Evolutionary conservation across 2,888 invertebrate species (phyloP).

Genomic region (Synergus japonicus): DNA sequence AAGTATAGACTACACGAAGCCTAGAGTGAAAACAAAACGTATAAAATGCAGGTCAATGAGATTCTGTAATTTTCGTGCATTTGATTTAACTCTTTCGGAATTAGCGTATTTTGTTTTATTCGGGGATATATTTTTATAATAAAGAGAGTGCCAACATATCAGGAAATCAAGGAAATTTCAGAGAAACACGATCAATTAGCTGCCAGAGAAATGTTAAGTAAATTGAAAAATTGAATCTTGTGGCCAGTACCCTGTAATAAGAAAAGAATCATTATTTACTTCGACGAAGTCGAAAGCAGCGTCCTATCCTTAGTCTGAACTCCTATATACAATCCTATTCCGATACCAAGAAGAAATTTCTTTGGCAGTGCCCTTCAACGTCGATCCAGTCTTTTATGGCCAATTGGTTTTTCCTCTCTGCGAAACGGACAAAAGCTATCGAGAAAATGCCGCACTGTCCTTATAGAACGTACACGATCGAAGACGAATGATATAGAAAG

Average conservation of each 20-base stretch:
- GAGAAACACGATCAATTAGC: no score
- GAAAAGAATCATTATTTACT: neutral
- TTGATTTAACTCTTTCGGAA: neutral
- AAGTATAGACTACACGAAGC: conserved; percentile 7
- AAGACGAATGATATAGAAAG: neutral
- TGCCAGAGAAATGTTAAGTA: no score
- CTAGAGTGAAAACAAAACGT: conserved; percentile 33
- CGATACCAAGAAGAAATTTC: conserved; percentile 37
- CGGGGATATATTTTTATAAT: no score
- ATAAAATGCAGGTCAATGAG: conserved; percentile 25
- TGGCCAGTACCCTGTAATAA: no score
- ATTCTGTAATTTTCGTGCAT: neutral
- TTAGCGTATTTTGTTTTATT: neutral
- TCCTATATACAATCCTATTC: neutral
- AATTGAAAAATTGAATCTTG: no score
- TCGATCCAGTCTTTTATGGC: conserved; percentile 41
- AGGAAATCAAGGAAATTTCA: no score
- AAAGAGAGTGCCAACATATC: no score
- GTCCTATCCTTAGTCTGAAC: neutral
- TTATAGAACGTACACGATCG: neutral
- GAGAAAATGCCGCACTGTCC: conserved; percentile 19
- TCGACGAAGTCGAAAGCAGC: neutral
- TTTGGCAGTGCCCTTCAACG: conserved; percentile 34
- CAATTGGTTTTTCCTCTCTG: conserved; percentile 35
- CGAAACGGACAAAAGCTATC: conserved; percentile 26